Base-by-base conservation (phyloP, 1,140 invertebrate species). In the Melipona quadrifasciata region DNA sequence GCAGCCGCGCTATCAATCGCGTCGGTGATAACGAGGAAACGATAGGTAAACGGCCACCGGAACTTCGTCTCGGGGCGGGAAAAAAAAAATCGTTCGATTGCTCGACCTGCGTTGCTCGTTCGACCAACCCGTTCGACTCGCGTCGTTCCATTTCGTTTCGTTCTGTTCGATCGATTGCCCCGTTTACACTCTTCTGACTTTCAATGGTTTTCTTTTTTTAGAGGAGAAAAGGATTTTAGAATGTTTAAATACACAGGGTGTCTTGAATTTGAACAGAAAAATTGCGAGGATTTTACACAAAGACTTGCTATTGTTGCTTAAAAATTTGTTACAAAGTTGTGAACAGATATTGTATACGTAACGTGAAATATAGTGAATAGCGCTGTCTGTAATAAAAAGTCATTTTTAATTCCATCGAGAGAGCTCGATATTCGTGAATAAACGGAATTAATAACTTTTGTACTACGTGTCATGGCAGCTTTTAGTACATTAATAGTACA, bases 21-120 rank as follows among this genome's bases (percentile, higher is more conserved):
- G n/a, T 12, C n/a, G 53, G 8, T 51, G 80, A 82, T 85, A 75
- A 84, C 68, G 82, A 68, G 73, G 39, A 75, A 58, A 85, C 34
- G 31, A 65, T 79, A 47, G 47, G 16, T 27, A 80, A 27, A 57
- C 31, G 4, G 5, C 6, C 39, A 34, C 11, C 39, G 55, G 51
- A 51, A 74, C 16, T 34, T 27, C n/a, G 55, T 47, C 34, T 57
- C 19, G 53, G 39, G 39, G 8, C 8, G 39, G 39, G 6, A 6
- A 8, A 47, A 47, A 47, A 47, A 47, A 47, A 75, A 55, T 64
- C 31, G n/a, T 39, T 21, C 3, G 12, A 3, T 27, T n/a, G 47
- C n/a, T n/a, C 27, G 19, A 24, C 6, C 19, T 24, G 24, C 24
- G n/a, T n/a, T 65, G 17, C 17, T 67, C 27, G 16, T 16, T 51